Evolutionary conservation across 2,888 invertebrate genomes (phyloP).

Genomic region (Ophioninae sp.): DNA sequence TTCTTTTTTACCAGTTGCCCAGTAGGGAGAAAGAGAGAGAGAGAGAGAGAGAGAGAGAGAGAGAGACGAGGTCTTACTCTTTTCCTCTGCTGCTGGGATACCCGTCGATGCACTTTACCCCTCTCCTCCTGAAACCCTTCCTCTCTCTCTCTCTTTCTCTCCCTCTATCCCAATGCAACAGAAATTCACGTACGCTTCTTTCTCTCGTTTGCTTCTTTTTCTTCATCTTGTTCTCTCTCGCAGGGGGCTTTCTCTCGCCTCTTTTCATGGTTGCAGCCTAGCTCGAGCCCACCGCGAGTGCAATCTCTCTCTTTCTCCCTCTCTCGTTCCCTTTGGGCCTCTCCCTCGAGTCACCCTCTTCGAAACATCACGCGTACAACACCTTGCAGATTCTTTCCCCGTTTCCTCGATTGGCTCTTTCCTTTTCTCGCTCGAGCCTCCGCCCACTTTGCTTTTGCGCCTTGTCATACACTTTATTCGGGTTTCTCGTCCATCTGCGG

Average conservation of each 20-base stretch:
- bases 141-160: slow-evolving; percentile 49
- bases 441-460: slow-evolving; percentile 31
- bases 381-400: slow-evolving; percentile 19
- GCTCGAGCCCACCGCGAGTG: slow-evolving; percentile 29
- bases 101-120: slow-evolving; percentile 54
- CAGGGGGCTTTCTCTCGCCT: slow-evolving; percentile 44
- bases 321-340: background rate
- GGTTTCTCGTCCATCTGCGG: slow-evolving; percentile 69
- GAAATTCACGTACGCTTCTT: slow-evolving; percentile 36
- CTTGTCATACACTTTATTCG: slow-evolving; percentile 46
- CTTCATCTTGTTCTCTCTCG: slow-evolving; percentile 29
- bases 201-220: slow-evolving; percentile 15
- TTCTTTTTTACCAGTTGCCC: slow-evolving; percentile 63
- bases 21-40: slow-evolving; percentile 40
- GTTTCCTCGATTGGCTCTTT: slow-evolving; percentile 40
- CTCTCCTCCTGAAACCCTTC: no score
- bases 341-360: background rate
- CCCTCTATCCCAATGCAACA: slow-evolving; percentile 52
- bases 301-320: slow-evolving; percentile 2
- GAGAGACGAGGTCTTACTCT: slow-evolving; percentile 48
- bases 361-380: slow-evolving; percentile 32
- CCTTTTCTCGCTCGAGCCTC: slow-evolving; percentile 31
- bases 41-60: slow-evolving; percentile 35
- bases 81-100: slow-evolving; percentile 52
- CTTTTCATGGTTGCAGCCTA: slow-evolving; percentile 44